phyloP scores from a whole-genome alignment of 2,797 vertebrate genomes.

The Micrastur ruficollis region DNA sequence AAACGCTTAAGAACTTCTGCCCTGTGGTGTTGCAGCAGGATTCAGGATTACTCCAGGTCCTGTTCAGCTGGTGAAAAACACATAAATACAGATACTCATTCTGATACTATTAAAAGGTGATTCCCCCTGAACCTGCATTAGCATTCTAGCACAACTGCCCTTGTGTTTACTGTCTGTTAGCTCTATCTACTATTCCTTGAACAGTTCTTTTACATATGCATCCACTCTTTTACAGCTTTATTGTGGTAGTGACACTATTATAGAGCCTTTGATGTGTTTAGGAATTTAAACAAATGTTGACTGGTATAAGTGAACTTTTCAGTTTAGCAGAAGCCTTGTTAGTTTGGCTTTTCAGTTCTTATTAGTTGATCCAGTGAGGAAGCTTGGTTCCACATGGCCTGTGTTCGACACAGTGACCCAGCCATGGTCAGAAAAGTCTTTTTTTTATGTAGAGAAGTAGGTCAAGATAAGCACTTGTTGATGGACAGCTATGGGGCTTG shows the following conservation, averaged over 20 bases:
- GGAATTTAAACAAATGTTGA: background rate
- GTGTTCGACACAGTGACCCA: background rate
- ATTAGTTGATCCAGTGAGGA: background rate
- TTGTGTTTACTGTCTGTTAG: background rate
- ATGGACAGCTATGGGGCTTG: background rate
- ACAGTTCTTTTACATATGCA: background rate
- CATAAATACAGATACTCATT: accelerated
- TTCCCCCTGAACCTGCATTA: background rate
- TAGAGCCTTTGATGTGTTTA: background rate
- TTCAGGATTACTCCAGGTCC: background rate
- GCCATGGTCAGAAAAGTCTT: background rate
- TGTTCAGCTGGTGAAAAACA: background rate
- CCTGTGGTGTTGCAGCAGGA: background rate
- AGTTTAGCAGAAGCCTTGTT: background rate
- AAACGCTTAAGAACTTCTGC: background rate
- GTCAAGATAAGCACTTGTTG: background rate
- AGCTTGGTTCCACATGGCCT: background rate
- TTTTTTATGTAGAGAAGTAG: background rate
- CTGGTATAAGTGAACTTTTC: background rate
- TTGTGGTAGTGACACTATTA: background rate
- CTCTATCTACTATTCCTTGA: background rate
- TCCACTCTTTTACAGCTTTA: background rate
- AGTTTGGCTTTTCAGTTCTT: background rate
- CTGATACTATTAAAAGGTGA: background rate
- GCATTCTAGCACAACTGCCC: background rate